A percentile compares a stretch with the other conserved stretches of the same genome.
These are phyloP conservation scores for Protomyctophum bolini DNA, from an alignment of 2,113 vertebrate species.

Conservation along the genomic window DNA sequence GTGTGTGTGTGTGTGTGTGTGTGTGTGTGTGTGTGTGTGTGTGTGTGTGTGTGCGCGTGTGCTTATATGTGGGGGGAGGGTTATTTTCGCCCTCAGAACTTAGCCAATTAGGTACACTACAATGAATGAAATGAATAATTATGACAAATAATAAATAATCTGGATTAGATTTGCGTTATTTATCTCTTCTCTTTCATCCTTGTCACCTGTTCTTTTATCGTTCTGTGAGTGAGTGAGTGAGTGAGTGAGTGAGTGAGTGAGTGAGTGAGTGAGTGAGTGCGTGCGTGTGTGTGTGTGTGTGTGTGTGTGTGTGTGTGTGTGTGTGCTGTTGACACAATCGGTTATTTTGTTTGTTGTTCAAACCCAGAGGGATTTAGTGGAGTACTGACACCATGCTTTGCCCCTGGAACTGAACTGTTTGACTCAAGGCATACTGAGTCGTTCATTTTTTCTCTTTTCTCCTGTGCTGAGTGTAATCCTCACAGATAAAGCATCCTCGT, in stretches of 20 bases:
- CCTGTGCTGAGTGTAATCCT: slow-evolving; percentile 60
- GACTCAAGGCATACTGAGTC: slow-evolving; percentile 54
- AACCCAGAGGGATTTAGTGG: slow-evolving; percentile 61
- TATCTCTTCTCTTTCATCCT: slow-evolving; percentile 51
- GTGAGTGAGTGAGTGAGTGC: too few species aligned
- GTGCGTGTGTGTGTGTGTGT: too few species aligned
- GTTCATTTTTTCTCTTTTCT: slow-evolving; percentile 2
- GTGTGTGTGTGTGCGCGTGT: slow-evolving; percentile 17
- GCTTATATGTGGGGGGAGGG: not conserved
- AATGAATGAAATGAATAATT: slow-evolving; percentile 33
- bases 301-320: slow-evolving; percentile 49
- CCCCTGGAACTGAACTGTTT: slow-evolving; percentile 59
- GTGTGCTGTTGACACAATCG: slow-evolving; percentile 54
- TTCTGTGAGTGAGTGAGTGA: too few species aligned
- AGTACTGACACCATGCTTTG: slow-evolving; percentile 58
- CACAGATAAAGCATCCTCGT: slow-evolving; percentile 66
- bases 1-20: slow-evolving; percentile 18
- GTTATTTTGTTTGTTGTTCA: slow-evolving; percentile 64
- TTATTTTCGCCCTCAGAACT: slow-evolving; percentile 54
- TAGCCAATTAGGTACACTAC: slow-evolving; percentile 21
- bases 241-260: too few species aligned
- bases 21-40: not conserved
- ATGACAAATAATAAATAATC: slow-evolving; percentile 18
- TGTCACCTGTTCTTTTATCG: slow-evolving; percentile 56
- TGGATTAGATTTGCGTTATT: slow-evolving; percentile 58